Percentiles rank a stretch among this genome's conserved stretches.
Conservation (phyloP, 2,797 vertebrate species). For the Myioborus melanocephalus region DNA sequence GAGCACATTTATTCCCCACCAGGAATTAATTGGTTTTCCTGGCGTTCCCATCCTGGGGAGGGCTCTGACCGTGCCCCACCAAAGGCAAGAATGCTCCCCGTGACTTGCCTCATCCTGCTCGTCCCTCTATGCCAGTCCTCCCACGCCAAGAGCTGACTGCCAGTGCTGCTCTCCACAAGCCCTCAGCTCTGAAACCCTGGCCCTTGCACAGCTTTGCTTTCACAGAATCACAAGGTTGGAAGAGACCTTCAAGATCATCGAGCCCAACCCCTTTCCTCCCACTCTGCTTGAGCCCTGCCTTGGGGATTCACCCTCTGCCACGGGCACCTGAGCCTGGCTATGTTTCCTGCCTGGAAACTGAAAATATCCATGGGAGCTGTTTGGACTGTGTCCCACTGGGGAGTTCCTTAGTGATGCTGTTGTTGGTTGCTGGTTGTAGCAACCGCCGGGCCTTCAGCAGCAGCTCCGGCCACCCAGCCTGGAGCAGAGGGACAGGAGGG, state of each 20-base stretch:
- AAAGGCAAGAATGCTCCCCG: conserved; percentile 65
- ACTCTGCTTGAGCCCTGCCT: background rate
- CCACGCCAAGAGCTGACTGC: conserved; percentile 28
- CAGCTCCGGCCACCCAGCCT: fast-evolving
- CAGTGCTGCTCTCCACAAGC: background rate
- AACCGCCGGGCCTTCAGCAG: fast-evolving
- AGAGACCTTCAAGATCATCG: background rate
- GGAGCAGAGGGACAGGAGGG: background rate
- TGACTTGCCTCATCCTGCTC: conserved; percentile 66
- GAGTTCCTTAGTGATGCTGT: background rate
- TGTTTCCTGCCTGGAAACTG: background rate
- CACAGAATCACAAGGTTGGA: background rate
- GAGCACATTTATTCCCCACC: fast-evolving
- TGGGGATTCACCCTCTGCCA: fast-evolving
- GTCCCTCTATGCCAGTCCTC: conserved; percentile 55
- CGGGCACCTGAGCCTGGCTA: fast-evolving
- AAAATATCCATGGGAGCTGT: background rate
- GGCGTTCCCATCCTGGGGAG: fast-evolving
- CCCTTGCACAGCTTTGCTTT: background rate
- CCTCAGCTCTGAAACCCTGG: background rate
- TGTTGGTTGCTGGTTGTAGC: background rate
- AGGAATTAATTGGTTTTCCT: background rate
- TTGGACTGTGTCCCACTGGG: background rate
- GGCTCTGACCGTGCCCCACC: conserved; percentile 46
- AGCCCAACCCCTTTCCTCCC: background rate